phyloP scores from a whole-genome alignment of 2,113 vertebrate genomes.

The Chamaetylas fuelleborni region DNA sequence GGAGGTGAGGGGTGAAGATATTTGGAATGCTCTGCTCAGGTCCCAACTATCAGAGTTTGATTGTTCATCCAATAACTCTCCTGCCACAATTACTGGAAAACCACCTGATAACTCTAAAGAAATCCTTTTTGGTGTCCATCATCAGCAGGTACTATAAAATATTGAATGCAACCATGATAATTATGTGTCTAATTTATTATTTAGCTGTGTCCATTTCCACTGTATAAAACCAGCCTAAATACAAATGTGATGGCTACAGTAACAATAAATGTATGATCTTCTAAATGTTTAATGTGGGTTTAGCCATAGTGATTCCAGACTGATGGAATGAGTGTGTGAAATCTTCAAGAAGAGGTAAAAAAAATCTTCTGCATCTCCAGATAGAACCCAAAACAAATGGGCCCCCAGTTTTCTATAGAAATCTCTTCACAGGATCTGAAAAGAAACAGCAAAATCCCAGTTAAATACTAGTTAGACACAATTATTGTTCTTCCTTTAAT shows the following conservation, averaged over 20 bases:
- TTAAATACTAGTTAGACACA: constrained; percentile 53
- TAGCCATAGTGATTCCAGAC: neutral
- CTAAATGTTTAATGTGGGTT: neutral
- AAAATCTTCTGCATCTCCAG: neutral
- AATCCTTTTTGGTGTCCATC: neutral
- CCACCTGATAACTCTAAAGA: neutral
- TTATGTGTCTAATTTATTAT: neutral
- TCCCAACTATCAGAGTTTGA: neutral
- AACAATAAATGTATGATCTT: neutral
- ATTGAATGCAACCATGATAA: neutral
- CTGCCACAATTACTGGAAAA: neutral
- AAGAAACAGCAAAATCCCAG: constrained; percentile 30
- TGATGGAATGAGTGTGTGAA: neutral
- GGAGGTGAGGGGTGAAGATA: neutral
- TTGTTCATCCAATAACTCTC: neutral
- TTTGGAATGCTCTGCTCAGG: neutral
- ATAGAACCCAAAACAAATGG: neutral
- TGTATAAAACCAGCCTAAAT: neutral
- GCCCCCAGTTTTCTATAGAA: neutral
- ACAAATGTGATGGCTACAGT: neutral
- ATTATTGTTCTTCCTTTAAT: constrained; percentile 58
- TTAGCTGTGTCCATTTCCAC: neutral
- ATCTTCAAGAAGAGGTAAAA: neutral
- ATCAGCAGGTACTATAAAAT: neutral
- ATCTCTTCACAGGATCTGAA: constrained; percentile 23